These are phyloP conservation scores for Dolomedes plantarius DNA, from an alignment of 2,888 invertebrate genomes.

Conservation along the genomic window DNA sequence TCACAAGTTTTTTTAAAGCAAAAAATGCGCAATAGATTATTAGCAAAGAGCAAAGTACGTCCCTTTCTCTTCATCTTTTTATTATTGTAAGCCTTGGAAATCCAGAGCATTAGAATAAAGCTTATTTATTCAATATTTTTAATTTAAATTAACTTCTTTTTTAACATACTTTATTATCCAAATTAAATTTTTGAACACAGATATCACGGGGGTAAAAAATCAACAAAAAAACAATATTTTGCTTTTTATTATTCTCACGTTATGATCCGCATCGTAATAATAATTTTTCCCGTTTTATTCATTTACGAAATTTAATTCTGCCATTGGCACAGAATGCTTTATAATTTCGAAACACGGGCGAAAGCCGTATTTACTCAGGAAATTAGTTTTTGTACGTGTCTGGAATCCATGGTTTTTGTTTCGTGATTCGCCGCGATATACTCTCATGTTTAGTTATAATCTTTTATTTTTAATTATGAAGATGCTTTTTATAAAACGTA, in stretches of 20 bases:
- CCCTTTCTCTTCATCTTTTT: too few species aligned
- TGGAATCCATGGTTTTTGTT: neutral
- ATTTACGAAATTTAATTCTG: neutral
- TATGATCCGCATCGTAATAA: neutral
- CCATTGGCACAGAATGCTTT: neutral
- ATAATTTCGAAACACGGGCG: neutral
- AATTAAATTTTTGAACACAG: neutral
- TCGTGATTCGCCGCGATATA: neutral
- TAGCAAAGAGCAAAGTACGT: too few species aligned
- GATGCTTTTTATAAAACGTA: too few species aligned
- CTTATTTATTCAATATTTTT: too few species aligned
- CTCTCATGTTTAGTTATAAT: too few species aligned
- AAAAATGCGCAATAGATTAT: too few species aligned
- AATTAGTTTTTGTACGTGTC: neutral
- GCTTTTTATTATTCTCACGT: neutral
- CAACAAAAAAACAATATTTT: too few species aligned
- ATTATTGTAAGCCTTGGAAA: too few species aligned
- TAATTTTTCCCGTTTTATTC: neutral
- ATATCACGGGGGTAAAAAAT: too few species aligned
- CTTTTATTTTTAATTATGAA: too few species aligned
- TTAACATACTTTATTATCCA: neutral
- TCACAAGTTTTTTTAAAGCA: too few species aligned
- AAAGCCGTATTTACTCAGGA: neutral
- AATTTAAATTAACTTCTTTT: neutral
- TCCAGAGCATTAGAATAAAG: too few species aligned